Evolutionary conservation across 2,797 vertebrate species (phyloP).

Genomic region (Enteromius unitaeniatus): DNA sequence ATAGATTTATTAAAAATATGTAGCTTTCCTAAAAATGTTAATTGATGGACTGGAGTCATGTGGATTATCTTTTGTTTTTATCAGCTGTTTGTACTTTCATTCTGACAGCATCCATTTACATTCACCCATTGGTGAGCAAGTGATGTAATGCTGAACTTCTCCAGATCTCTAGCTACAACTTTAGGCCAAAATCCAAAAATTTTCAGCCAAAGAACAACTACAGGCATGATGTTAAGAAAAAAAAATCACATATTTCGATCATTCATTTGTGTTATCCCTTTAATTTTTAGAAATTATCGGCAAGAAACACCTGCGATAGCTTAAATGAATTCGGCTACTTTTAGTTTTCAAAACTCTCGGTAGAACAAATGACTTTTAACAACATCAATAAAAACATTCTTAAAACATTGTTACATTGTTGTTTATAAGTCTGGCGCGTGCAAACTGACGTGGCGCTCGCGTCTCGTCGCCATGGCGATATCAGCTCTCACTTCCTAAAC

Average conservation of each 20-base stretch:
- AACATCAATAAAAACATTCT: background rate
- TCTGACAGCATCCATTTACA: background rate
- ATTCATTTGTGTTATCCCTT: background rate
- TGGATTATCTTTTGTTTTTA: background rate
- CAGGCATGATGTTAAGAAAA: background rate
- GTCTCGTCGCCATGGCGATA: constrained; percentile 33
- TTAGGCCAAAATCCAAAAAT: background rate
- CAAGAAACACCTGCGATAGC: background rate
- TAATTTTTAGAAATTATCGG: background rate
- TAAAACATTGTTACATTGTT: no score
- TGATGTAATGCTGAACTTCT: background rate
- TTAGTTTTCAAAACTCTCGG: no score
- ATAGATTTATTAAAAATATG: background rate
- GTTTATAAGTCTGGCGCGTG: background rate
- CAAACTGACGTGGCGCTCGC: background rate
- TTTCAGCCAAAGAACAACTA: background rate
- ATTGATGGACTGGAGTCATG: background rate
- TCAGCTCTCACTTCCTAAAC: constrained; percentile 39
- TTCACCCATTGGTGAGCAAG: background rate
- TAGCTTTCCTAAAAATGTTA: background rate
- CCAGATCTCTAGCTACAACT: background rate
- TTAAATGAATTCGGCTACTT: background rate
- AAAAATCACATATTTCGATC: background rate
- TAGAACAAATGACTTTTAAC: background rate
- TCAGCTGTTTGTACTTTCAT: background rate